Base-by-base conservation (phyloP, 2,797 vertebrate species). In the Rhyacichthys aspro region DNA sequence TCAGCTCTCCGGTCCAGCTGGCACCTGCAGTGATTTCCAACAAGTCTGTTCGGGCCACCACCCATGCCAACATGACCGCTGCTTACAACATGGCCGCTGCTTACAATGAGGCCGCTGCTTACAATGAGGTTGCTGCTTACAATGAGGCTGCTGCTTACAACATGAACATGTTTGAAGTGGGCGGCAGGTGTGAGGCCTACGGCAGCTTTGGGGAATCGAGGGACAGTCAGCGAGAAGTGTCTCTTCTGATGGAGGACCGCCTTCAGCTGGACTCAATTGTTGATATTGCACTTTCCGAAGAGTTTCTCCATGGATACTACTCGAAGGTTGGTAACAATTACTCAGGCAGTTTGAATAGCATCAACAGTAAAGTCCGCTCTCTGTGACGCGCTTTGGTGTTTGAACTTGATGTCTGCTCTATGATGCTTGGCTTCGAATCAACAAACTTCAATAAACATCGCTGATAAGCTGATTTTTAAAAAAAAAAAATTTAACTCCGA, bases 301-400 rank as follows among this genome's bases (percentile, higher is more conserved):
- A 3, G 1, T 52, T 69, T 9, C 47, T 87, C 18, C 7, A 73
- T 11, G 5, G 67, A 0, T 84, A 84, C 74, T 78, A 59, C 14
- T 48, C 69, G 14, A 67, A 81, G 74, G 87, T 86, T 42, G 53
- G 76, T 41, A 41, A 39, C 7, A 18, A 11, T 11, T 3, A 7
- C 5, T 28, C 14, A 12, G 44, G 16, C 42, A 28, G 23, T 28
- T 28, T 28, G 23, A 28, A 28, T 28, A 28, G 23, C 7, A 28
- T 28, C 23, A 28, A 28, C 2, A 28, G 23, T 28, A 28, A 28
- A 28, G 3, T 28, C 7, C 23, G 7, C 23, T 28, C 23, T 28
- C 23, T 5, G 23, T 28, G 23, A 28, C 23, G 7, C 4, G 23
- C 23, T 28, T 37, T 37, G 8, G 36, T 6, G 7, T 37, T 37